Evolutionary conservation across 1,140 invertebrate species (phyloP).

Genomic region (Geopemphigus sp.): DNA sequence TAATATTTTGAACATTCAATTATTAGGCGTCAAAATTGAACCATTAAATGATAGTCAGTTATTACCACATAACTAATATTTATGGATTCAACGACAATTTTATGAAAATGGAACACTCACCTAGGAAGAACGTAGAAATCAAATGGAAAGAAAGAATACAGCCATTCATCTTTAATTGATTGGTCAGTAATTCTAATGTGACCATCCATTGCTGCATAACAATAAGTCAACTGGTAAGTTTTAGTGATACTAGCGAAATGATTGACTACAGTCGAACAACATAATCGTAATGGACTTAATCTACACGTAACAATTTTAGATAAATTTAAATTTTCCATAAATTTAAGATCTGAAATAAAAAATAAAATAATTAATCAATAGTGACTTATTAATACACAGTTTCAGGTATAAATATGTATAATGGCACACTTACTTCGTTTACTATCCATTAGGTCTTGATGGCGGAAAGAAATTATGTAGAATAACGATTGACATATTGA

Average conservation of each 20-base stretch:
- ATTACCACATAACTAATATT: neutral
- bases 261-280: slow-evolving; percentile 71
- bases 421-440: slow-evolving; percentile 65
- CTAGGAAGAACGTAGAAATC: slow-evolving; percentile 72
- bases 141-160: slow-evolving; percentile 78
- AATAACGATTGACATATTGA: slow-evolving; percentile 86
- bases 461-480: slow-evolving; percentile 83
- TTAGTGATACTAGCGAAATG: slow-evolving; percentile 82
- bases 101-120: slow-evolving; percentile 55
- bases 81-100: neutral
- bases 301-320: slow-evolving; percentile 76
- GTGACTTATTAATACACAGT: neutral
- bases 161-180: slow-evolving; percentile 55
- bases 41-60: neutral
- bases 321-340: slow-evolving; percentile 77
- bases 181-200: slow-evolving; percentile 10
- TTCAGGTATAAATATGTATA: slow-evolving; percentile 10
- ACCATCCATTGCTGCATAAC: slow-evolving; percentile 80
- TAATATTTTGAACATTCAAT: too few species aligned
- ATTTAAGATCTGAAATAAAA: slow-evolving; percentile 68
- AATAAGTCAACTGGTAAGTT: slow-evolving; percentile 86
- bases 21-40: neutral
- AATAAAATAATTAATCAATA: neutral
- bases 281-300: slow-evolving; percentile 81
- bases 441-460: slow-evolving; percentile 74